Conservation (phyloP, 2,888 invertebrate species). For the Trichopria drosophilae region DNA sequence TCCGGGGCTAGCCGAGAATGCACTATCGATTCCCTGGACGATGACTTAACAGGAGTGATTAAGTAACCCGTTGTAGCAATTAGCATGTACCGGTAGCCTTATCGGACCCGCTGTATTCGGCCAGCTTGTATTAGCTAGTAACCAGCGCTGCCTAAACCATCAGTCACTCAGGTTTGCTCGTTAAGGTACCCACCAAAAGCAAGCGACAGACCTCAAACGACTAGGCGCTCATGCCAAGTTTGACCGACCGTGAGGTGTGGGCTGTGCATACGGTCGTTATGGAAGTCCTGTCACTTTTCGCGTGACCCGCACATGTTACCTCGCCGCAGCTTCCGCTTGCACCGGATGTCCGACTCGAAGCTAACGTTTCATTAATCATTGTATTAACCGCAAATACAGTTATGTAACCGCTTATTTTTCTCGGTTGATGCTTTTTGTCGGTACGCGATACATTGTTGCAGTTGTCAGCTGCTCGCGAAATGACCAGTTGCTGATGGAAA, state of each 20-base stretch:
- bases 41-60: slow-evolving; percentile 20
- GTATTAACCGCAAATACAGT: too few species aligned
- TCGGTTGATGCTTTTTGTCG: too few species aligned
- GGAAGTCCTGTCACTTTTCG: slow-evolving; percentile 21
- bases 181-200: background rate
- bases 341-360: background rate
- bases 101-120: too few species aligned
- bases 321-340: background rate
- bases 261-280: slow-evolving; percentile 28
- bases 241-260: too few species aligned
- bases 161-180: slow-evolving; percentile 1
- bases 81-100: slow-evolving; percentile 39
- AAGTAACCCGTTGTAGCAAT: too few species aligned
- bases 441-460: too few species aligned
- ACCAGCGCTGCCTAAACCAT: slow-evolving; percentile 13
- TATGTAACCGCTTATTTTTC: too few species aligned
- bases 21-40: slow-evolving; percentile 8
- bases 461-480: too few species aligned
- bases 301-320: background rate
- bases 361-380: too few species aligned
- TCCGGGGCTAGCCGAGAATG: background rate
- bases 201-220: background rate
- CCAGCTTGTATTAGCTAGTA: too few species aligned
- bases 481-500: too few species aligned
- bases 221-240: too few species aligned